Percentiles rank a stretch among this genome's conserved stretches.
Conservation (phyloP, 1,140 invertebrate species). For the Parasteatoda tepidariorum region DNA sequence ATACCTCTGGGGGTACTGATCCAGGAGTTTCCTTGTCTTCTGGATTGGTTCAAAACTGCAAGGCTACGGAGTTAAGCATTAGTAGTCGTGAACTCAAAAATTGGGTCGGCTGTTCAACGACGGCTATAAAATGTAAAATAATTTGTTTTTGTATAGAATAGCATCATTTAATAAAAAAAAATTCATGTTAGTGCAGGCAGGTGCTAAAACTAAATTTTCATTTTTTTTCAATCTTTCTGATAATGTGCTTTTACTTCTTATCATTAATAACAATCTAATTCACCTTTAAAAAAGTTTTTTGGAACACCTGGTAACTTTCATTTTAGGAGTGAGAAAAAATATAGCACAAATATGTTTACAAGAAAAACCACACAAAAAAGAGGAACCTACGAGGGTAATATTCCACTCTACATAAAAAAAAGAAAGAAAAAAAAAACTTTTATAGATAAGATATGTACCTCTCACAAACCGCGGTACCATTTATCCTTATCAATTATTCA, state of each 20-base stretch:
- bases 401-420: background rate
- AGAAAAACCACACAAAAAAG: background rate
- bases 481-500: conserved; percentile 51
- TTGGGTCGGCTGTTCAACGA: too few relatives aligned
- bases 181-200: background rate
- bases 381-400: background rate
- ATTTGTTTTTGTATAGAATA: background rate
- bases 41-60: too few relatives aligned
- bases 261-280: background rate
- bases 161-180: background rate
- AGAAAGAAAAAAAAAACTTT: background rate
- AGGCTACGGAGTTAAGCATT: too few relatives aligned
- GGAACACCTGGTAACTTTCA: conserved; percentile 29
- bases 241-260: background rate
- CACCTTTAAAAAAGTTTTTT: background rate
- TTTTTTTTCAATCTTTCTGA: background rate
- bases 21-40: too few relatives aligned
- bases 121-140: background rate
- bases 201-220: background rate
- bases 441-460: conserved; percentile 31
- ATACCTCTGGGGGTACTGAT: too few relatives aligned
- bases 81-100: too few relatives aligned
- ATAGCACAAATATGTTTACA: background rate
- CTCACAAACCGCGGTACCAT: background rate
- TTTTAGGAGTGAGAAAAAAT: background rate